Evolutionary conservation across 2,797 vertebrate genomes (phyloP), one percentile per base, ranked within the genome.

Genomic region (Cyclura pinguis): DNA sequence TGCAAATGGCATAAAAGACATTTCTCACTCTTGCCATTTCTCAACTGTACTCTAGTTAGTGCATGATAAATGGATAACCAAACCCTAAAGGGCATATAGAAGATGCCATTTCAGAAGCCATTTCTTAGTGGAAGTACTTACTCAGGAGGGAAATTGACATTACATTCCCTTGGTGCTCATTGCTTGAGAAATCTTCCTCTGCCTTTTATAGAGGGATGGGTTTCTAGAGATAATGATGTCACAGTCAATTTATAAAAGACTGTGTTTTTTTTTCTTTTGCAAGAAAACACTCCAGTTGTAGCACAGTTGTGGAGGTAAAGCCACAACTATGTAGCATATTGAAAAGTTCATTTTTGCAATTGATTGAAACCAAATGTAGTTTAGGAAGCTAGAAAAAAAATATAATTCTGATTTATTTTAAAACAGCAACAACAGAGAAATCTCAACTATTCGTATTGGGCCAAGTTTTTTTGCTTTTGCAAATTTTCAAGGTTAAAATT

Each of bases 61-160:
- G 52, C n/a, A 82, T 83, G 59, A 72, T 77, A 85, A 92, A 91
- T 92, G 80, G 55, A 73, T 73, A 1, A 27, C 38, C 35, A 74
- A 57, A 62, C 50, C 59, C 83, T 86, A 27, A 76, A 92, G 84
- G 47, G 80, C 38, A 32, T 72, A 55, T 50, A 83, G 62, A 69
- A 78, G n/a, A 67, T 84, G 42, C 62, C 90, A 86, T 84, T 87
- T 85, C 64, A 84, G 69, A 87, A 88, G 76, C 80, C 27, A 87
- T 90, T 92, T n/a, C 59, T 86, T 87, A 87, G 69, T 92, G 85
- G 52, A 90, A 91, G 72, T 57, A 89, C 73, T 73, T 57, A 67
- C 57, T 83, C 22, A 32, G 80, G 32, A 14, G 83, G 67, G 55
- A 47, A 87, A 88, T 67, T 87, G 80, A 87, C 80, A 76, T 38